Evolutionary conservation across 1,140 invertebrate species (phyloP), one percentile per base, ranked within the genome.

Genomic region (Cherax quadricarinatus): DNA sequence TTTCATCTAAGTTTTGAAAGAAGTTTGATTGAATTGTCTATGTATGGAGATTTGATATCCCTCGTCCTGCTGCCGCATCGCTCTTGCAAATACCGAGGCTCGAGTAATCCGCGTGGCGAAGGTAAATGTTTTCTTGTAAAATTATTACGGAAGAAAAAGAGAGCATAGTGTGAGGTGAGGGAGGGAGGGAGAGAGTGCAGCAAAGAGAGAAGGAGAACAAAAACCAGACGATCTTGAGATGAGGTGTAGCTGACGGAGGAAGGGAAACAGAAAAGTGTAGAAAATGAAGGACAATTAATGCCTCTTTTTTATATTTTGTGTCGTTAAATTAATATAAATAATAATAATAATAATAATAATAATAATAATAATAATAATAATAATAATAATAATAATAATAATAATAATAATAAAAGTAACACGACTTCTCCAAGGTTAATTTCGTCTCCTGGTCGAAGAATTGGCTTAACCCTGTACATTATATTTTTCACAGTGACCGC

Each of bases 21-120:
- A 85, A 85, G 53, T 85, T 85, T 85, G 83, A 85, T 85, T 85
- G 83, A 85, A 85, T 60, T 66, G 83, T 24, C 60, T 60, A 60
- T 85, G 83, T 85, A 85, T 85, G 83, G 83, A 85, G 83, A 85
- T 85, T 60, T 85, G 83, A 85, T 85, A 85, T 85, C 14, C 53
- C 41, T 66, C 18, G 24, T 66, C 60, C 53, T 41, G 30, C 83
- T 30, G 14, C 30, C 57, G 51, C 57, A 5, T n/a, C 57, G 21
- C n/a, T 57, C 53, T 66, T 16, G 14, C 30, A 16, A 18, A 60
- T 5, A 6, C 10, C 21, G 49, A 18, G 49, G 5, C 30, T 10
- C 70, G 70, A 75, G n/a, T 75, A 75, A 24, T 75, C 70, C 70
- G 30, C 70, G 7, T 30, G 24, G n/a, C 1, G 0, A 41, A 9